phyloP scores from a whole-genome alignment of 2,113 vertebrate species.

The Nipponia nippon region DNA sequence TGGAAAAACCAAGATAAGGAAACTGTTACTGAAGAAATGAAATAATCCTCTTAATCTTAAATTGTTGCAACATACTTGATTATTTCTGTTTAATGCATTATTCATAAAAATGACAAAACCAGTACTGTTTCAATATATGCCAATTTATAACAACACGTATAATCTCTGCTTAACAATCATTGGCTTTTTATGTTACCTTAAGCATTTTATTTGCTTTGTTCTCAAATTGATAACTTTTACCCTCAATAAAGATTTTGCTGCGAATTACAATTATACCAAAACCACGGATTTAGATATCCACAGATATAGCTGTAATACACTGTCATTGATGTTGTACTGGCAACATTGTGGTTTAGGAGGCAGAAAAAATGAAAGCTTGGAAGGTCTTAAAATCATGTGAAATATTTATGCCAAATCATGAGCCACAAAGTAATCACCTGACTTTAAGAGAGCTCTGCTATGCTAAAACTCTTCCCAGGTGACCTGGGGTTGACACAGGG shows the following conservation, averaged over 20 bases:
- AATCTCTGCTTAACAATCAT: constrained; percentile 5
- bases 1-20: not conserved
- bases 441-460: not conserved
- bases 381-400: not conserved
- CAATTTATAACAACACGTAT: constrained; percentile 4
- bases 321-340: not conserved
- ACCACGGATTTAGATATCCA: not conserved
- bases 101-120: constrained; percentile 31
- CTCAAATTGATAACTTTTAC: constrained; percentile 7
- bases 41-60: constrained; percentile 52
- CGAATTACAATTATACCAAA: not conserved
- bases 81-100: constrained; percentile 40
- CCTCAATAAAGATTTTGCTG: not conserved
- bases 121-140: constrained; percentile 22
- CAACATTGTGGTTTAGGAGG: not conserved
- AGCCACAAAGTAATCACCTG: not conserved
- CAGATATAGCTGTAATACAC: not conserved
- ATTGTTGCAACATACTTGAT: constrained; percentile 10
- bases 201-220: constrained; percentile 19
- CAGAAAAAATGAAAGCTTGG: not conserved
- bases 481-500: not conserved
- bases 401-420: constrained; percentile 18
- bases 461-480: not conserved
- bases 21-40: not conserved
- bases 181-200: not conserved